Evolutionary conservation across 2,888 invertebrate species (phyloP), one percentile per base, ranked within the genome.

Genomic region (Dicyrtomina minuta): DNA sequence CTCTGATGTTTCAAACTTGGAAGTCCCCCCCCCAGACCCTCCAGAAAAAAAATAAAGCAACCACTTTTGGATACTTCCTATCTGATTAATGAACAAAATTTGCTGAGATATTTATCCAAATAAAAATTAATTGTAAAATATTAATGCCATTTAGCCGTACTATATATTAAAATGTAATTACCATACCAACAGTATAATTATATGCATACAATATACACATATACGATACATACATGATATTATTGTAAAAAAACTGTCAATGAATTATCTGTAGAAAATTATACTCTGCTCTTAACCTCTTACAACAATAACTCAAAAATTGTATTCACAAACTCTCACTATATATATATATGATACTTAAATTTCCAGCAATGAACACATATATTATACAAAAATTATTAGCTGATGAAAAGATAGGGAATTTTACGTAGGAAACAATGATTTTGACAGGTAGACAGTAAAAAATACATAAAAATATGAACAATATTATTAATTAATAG

Each of bases 171-270:
- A 17, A 51, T 51, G 22, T 17, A 17, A 51, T n/a, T 51, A 51
- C 15, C 10, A 51, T 51, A 22, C 51, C 22, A 51, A 51, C 17
- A 51, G 10, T 17, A 46, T 46, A 43, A 12, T 43, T 43, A 46
- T 46, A 46, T 46, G 17, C 51, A 51, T 51, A 51, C 51, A 51
- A 22, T 20, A 17, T 51, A 51, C 51, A 43, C 13, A 46, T 17
- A 46, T 46, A 17, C 15, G 15, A 17, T 46, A 46, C 46, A 17
- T 46, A 46, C 46, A 15, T 17, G 15, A 46, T 17, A 17, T 17
- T 17, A 17, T 12, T 46, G 15, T 15, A 46, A 46, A 46, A 15
- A 46, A 46, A 46, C 46, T 46, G 33, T 33, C 33, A 33, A 33
- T 33, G 33, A 33, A 33, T 33, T 33, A 33, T 33, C 33, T 33